These are phyloP conservation scores for Urocolius indicus DNA, from an alignment of 2,113 vertebrate genomes.

Conservation along the genomic window DNA sequence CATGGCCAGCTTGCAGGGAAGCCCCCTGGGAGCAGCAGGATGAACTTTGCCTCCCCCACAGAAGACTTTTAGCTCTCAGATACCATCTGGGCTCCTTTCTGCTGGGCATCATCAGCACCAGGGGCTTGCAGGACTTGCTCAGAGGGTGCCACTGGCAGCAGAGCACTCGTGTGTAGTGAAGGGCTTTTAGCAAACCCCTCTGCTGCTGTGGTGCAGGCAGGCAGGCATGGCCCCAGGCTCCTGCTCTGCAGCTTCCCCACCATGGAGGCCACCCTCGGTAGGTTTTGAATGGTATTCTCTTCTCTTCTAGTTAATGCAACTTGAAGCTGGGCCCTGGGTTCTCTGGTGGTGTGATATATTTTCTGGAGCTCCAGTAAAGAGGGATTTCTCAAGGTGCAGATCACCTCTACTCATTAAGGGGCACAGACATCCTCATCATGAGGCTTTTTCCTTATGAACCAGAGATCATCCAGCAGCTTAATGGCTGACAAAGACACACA, in stretches of 20 bases:
- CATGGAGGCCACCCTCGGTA: neutral
- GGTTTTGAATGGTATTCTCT: neutral
- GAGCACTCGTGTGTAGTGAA: accelerated
- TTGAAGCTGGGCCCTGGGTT: neutral
- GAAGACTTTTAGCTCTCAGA: neutral
- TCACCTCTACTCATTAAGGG: neutral
- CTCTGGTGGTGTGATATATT: neutral
- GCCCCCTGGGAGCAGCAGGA: neutral
- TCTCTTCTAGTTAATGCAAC: neutral
- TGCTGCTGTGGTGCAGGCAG: neutral
- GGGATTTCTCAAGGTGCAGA: neutral
- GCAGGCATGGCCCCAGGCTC: neutral
- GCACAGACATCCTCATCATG: neutral
- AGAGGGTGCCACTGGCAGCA: accelerated
- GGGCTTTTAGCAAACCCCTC: neutral
- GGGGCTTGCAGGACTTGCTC: neutral
- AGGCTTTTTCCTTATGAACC: neutral
- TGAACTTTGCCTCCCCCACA: neutral
- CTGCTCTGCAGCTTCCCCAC: neutral
- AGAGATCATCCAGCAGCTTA: neutral
- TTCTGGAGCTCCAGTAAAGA: neutral
- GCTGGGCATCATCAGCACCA: neutral
- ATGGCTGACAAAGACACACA: accelerated
- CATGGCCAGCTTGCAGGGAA: neutral
- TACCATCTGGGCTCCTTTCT: neutral